A percentile compares a stretch with the other conserved stretches of the same genome.
These are phyloP conservation scores for Acleris holmiana DNA, from an alignment of 2,888 invertebrate genomes.

Conservation along the genomic window DNA sequence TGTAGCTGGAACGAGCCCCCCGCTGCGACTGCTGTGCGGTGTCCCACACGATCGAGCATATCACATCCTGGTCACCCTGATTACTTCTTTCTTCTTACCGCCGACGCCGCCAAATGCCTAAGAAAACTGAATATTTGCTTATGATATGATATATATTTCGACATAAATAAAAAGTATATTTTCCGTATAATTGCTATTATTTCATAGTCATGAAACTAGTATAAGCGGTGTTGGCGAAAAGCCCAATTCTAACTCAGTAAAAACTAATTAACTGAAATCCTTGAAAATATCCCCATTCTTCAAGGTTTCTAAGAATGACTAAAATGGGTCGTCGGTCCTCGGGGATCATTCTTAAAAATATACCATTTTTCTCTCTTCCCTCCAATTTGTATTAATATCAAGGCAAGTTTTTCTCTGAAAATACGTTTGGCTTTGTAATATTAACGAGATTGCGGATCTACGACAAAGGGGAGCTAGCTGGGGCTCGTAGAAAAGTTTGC, in stretches of 20 bases:
- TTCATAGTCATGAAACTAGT: no score
- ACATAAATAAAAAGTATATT: no score
- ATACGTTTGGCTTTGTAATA: constrained; percentile 28
- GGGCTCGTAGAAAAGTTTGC: constrained; percentile 9
- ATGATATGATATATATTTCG: no score
- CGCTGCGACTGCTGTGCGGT: no score
- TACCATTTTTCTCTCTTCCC: constrained; percentile 23
- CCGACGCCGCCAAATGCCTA: no score
- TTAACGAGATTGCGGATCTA: constrained; percentile 21
- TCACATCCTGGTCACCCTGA: no score
- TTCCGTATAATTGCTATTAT: no score
- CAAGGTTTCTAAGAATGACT: constrained; percentile 11
- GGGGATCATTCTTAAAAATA: constrained; percentile 25
- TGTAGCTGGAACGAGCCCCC: no score
- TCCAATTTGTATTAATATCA: constrained; percentile 34
- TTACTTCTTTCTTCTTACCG: no score
- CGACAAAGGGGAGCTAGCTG: constrained; percentile 17
- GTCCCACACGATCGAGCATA: no score
- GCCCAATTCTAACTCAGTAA: not conserved
- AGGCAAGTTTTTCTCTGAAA: constrained; percentile 20
- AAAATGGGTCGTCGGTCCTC: constrained; percentile 6
- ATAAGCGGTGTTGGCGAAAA: no score
- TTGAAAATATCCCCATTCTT: constrained; percentile 16
- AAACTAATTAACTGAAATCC: constrained; percentile 25
- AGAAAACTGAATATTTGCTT: no score